Base-by-base conservation (phyloP, 2,888 invertebrate genomes). In the Parascotia fuliginaria region DNA sequence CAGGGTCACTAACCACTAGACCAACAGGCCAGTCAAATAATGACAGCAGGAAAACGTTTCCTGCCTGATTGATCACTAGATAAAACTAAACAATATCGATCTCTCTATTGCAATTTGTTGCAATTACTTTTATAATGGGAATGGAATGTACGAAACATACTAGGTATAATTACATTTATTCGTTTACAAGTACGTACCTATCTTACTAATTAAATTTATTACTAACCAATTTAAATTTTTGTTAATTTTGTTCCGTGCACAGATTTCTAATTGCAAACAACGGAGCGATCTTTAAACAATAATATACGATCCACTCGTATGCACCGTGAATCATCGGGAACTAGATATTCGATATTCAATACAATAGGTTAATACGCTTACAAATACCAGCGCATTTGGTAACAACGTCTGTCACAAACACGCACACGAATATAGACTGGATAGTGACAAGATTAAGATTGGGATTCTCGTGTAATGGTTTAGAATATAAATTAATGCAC, bases 361-460 rank as follows among this genome's bases (percentile, higher is more conserved):
- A 65, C 67, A 75, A 70, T 70, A 56, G 55, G 58, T 67, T 68
- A 67, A 70, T 67, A 69, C 61, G 60, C 44, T 63, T 60, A 74
- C 68, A 64, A 70, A 67, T 70, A 66, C 64, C 52, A 47, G 55
- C 33, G 46, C 62, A 72, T 62, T 64, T 60, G 61, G 56, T 60
- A 61, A 65, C 59, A 58, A 53, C 58, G 65, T 52, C 54, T 58
- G 31, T 51, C 54, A 42, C 28, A 37, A n/a, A n/a, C 33, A 28
- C 29, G 14, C 53, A 60, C n/a, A 42, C 58, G 16, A 67, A 52
- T 55, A 24, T 58, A 42, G 33, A 28, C 48, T 47, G 50, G 60
- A 39, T 3, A 3, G 1, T 11, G 1, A 36, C 16, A 31, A 48
- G 16, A 41, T 49, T 67, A 73, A 46, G 57, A 64, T 36, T 46